These are phyloP conservation scores for Tachyglossus aculeatus DNA, from an alignment of 2,797 vertebrate species.

Conservation along the genomic window DNA sequence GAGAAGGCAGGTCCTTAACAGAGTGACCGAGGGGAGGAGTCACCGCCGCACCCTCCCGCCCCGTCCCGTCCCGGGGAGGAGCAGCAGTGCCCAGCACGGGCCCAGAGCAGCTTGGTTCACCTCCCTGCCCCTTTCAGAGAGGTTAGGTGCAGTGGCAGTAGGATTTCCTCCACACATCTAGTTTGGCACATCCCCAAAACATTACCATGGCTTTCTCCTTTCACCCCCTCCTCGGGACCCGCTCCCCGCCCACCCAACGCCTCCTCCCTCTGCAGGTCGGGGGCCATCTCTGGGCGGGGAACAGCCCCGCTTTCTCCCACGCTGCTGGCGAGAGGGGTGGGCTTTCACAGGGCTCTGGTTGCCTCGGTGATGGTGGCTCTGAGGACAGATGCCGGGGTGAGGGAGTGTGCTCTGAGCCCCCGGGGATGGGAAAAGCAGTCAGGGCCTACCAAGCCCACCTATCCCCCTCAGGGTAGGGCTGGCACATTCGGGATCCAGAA, in stretches of 20 bases:
- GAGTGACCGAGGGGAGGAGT: not conserved
- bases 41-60: not conserved
- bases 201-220: not conserved
- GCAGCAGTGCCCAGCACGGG: too few relatives aligned
- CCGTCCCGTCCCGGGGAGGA: not conserved
- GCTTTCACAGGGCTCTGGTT: not conserved
- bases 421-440: conserved; percentile 29
- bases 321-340: not conserved
- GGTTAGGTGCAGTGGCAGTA: too few relatives aligned
- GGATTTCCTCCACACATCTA: not conserved
- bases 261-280: too few relatives aligned
- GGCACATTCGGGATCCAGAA: conserved; percentile 55
- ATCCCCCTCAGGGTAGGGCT: conserved; percentile 41
- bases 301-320: not conserved
- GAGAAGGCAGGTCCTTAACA: not conserved
- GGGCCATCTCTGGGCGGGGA: too few relatives aligned
- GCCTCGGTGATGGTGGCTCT: not conserved
- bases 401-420: conserved; percentile 9
- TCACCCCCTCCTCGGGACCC: not conserved
- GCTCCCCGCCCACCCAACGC: too few relatives aligned
- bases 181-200: not conserved
- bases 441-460: conserved; percentile 36
- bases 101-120: not conserved
- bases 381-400: not conserved
- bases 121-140: too few relatives aligned